phyloP scores from a whole-genome alignment of 2,888 invertebrate species.

The Plutella xylostella region DNA sequence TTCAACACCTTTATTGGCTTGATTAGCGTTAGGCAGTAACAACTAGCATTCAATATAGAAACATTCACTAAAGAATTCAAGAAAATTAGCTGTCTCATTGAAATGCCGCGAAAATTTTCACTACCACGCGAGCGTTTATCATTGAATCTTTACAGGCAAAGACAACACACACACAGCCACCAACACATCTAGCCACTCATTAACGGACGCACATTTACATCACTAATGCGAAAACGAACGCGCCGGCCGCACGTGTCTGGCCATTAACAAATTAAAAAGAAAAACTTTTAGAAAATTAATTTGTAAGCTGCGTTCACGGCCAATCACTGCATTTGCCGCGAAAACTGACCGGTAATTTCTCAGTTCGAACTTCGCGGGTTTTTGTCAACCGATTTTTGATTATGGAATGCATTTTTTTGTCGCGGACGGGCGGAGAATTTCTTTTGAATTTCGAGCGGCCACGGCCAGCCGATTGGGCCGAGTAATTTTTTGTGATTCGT shows the following conservation, averaged over 20 bases:
- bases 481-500: conserved; percentile 8
- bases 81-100: conserved; percentile 2
- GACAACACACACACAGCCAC: conserved; percentile 30
- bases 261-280: conserved; percentile 28
- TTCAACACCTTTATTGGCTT: too few relatives aligned
- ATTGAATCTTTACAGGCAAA: conserved; percentile 31
- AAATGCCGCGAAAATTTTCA: conserved; percentile 11
- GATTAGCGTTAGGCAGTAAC: too few relatives aligned
- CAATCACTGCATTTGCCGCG: conserved; percentile 34
- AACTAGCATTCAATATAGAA: too few relatives aligned
- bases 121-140: conserved; percentile 30
- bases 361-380: conserved; percentile 26
- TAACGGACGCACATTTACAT: conserved; percentile 61
- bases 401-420: conserved; percentile 35
- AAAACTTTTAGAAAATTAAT: conserved; percentile 38
- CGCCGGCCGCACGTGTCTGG: conserved; percentile 35
- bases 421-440: conserved; percentile 49
- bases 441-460: conserved; percentile 36
- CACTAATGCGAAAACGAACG: conserved; percentile 34
- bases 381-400: conserved; percentile 29
- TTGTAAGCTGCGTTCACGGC: conserved; percentile 23
- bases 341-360: conserved; percentile 20
- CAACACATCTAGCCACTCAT: conserved; percentile 51
- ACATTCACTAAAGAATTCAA: too few relatives aligned
- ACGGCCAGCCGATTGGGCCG: conserved; percentile 42